Base-by-base conservation (phyloP, 2,888 invertebrate genomes). In the Drosophila neonasuta region DNA sequence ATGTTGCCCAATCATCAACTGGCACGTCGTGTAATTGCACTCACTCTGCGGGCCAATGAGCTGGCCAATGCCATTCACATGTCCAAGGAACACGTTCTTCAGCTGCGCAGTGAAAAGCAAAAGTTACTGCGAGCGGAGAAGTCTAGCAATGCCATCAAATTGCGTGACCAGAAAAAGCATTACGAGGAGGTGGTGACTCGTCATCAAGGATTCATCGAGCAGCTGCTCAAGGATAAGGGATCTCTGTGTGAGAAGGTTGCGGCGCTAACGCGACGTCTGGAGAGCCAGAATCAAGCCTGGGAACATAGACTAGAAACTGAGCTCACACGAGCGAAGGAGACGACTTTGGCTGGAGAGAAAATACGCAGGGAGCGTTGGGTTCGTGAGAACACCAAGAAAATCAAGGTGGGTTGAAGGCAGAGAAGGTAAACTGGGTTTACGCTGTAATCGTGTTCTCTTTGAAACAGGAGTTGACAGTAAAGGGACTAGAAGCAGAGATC, bases 401-500 rank as follows among this genome's bases (percentile, higher is more conserved):
- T 96, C 57, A 96, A 96, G 93, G 96, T 95, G 82, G 29, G 55
- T 46, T n/a, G 34, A 3, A 4, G 5, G 36, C n/a, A 3, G n/a
- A 11, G 6, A 4, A 7, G n/a, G 17, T 3, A n/a, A 17, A 34
- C 17, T 0, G 0, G 2, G n/a, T 15, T 11, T 34, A 29, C 2
- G 0, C 24, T 24, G 24, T 1, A 1, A 36, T 3, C 1, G n/a
- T 5, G 15, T 20, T 1, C 5, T 0, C 2, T 15, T 44, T 6
- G 2, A n/a, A 36, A 55, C 15, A 94, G 95, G 96, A 96, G 88
- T 91, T 96, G 85, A 96, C 97, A 4, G 95, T 97, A 0, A 96
- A 96, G 91, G 96, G 96, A 0, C 90, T 97, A n/a, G 96, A 97
- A 90, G 94, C 95, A 0, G 97, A 97, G 89, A 92, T 97, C 3